Conservation (phyloP, 2,797 vertebrate species). For the Ptychadena robeensis region DNA sequence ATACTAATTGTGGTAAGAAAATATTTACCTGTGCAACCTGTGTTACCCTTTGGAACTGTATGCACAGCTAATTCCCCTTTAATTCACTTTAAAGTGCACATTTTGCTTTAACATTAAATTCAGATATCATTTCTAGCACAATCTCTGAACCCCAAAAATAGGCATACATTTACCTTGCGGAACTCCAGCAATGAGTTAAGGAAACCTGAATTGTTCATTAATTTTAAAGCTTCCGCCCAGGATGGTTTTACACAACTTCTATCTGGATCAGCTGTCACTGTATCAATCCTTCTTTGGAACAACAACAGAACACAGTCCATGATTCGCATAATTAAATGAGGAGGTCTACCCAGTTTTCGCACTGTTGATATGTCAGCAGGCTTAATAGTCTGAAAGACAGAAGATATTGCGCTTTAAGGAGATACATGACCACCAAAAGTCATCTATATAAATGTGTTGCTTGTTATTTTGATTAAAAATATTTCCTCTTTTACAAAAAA, state of each 20-base stretch:
- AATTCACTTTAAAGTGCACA: too few relatives aligned
- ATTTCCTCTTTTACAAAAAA: too few relatives aligned
- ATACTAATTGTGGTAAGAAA: too few relatives aligned
- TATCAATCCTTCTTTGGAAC: constrained; percentile 82
- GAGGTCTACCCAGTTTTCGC: constrained; percentile 85
- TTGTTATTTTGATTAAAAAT: not conserved
- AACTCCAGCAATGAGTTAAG: constrained; percentile 82
- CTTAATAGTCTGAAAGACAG: constrained; percentile 80
- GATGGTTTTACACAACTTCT: constrained; percentile 77
- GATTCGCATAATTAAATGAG: constrained; percentile 88
- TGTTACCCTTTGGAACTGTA: too few relatives aligned
- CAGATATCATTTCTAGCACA: not conserved
- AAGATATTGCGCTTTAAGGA: not conserved
- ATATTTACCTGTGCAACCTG: too few relatives aligned
- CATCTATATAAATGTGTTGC: not conserved
- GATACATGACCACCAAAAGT: too few relatives aligned
- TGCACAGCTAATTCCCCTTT: too few relatives aligned
- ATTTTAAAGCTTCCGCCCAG: constrained; percentile 83
- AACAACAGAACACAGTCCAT: constrained; percentile 87
- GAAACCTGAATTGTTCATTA: constrained; percentile 85
- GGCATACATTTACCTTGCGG: constrained; percentile 75
- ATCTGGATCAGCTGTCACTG: constrained; percentile 76
- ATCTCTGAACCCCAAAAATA: not conserved
- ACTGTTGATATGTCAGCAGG: constrained; percentile 86
- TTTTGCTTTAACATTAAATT: not conserved